Conservation (phyloP, 2,113 vertebrate genomes). For the Carollia perspicillata region DNA sequence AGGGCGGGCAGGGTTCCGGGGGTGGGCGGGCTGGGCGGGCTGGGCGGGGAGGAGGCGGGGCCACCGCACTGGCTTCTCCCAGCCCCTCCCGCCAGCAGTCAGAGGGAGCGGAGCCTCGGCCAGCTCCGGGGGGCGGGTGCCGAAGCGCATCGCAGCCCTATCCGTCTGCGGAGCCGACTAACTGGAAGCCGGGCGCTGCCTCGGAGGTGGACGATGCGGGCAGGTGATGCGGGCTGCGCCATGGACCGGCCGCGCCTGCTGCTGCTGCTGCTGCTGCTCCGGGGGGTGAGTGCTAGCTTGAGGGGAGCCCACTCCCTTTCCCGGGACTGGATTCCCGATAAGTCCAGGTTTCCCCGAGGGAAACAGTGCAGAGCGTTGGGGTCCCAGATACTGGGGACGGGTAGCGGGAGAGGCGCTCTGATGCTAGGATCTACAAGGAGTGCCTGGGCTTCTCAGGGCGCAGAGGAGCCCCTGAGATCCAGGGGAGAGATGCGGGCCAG, state of each 20-base stretch:
- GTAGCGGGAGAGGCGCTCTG: neutral
- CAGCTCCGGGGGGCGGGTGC: conserved; percentile 38
- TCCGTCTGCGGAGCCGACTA: neutral
- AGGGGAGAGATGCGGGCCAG: neutral
- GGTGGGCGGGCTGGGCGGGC: conserved; percentile 60
- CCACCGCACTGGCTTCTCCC: conserved; percentile 53
- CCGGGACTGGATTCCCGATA: neutral
- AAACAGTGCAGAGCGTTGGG: neutral
- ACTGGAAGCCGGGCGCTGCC: conserved; percentile 39
- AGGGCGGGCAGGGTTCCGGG: conserved; percentile 71
- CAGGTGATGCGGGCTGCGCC: conserved; percentile 62
- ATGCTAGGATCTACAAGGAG: neutral
- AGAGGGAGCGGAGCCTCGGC: conserved; percentile 54
- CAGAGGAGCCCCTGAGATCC: neutral
- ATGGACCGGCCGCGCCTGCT: conserved; percentile 66
- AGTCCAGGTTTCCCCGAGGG: neutral
- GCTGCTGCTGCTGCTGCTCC: conserved; percentile 56
- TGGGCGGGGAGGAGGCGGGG: conserved; percentile 73
- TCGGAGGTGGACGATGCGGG: conserved; percentile 41
- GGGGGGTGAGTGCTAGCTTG: conserved; percentile 67
- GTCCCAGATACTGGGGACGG: conserved; percentile 15
- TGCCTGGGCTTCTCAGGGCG: neutral
- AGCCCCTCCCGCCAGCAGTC: conserved; percentile 34
- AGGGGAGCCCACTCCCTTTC: neutral
- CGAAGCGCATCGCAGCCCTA: conserved; percentile 21